Conservation (phyloP, 2,888 invertebrate species). For the Halocaridina rubra region DNA sequence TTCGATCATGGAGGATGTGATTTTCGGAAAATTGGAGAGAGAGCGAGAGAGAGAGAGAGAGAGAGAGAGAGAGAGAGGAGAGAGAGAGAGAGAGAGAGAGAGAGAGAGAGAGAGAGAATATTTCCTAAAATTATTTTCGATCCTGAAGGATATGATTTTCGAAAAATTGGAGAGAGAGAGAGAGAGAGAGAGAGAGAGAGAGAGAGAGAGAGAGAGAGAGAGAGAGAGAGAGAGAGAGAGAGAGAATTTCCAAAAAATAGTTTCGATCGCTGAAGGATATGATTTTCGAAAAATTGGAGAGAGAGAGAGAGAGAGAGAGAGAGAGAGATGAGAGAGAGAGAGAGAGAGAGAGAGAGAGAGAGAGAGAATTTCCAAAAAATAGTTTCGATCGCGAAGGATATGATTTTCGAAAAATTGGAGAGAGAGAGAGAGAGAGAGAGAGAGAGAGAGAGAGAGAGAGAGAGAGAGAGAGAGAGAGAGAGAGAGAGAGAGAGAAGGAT, state of each 20-base stretch:
- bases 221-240: not conserved
- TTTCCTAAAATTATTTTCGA: no score
- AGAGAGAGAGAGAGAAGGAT: not conserved
- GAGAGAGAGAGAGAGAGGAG: not conserved
- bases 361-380: not conserved
- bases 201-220: not conserved
- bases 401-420: constrained; percentile 14
- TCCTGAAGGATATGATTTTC: constrained; percentile 40
- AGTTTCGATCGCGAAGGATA: no score
- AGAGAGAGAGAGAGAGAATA: not conserved
- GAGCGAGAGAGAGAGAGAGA: no score
- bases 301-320: not conserved
- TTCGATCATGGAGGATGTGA: no score
- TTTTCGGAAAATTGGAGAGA: not conserved
- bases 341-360: not conserved
- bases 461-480: not conserved
- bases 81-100: not conserved
- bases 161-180: not conserved
- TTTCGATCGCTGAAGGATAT: not conserved
- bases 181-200: not conserved
- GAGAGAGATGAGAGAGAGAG: not conserved
- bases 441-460: not conserved
- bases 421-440: not conserved
- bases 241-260: not conserved
- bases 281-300: not conserved